Percentiles rank a stretch among this genome's conserved stretches.
Conservation (phyloP, 2,113 vertebrate genomes). For the Pterocles gutturalis region DNA sequence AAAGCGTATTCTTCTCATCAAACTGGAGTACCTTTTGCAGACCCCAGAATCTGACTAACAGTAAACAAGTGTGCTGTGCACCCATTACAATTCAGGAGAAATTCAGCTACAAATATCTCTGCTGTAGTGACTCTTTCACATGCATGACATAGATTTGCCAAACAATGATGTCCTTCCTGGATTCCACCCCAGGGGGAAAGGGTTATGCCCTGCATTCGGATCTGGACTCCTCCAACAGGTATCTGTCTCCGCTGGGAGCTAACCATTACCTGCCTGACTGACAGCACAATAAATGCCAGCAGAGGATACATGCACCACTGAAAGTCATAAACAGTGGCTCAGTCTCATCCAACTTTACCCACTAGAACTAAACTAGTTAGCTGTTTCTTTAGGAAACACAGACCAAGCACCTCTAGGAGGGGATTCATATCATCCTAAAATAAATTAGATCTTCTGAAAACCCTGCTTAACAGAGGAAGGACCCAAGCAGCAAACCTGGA, state of each 20-base stretch:
- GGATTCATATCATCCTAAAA: background rate
- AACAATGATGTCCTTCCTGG: background rate
- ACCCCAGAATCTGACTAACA: background rate
- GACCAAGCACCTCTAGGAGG: background rate
- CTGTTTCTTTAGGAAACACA: background rate
- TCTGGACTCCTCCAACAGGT: background rate
- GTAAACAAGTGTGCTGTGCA: background rate
- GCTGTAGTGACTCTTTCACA: background rate
- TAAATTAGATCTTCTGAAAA: background rate
- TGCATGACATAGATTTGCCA: background rate
- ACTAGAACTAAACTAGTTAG: background rate
- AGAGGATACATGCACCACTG: accelerated
- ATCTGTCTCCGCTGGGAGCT: background rate
- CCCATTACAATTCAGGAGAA: background rate
- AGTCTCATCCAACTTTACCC: background rate
- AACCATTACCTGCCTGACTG: background rate
- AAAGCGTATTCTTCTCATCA: background rate
- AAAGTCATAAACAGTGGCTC: background rate
- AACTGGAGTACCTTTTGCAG: background rate
- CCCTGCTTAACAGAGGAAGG: background rate
- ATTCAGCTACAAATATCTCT: background rate
- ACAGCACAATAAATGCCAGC: background rate
- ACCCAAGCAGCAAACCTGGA: background rate
- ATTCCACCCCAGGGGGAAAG: background rate
- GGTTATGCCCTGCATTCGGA: background rate